phyloP scores from a whole-genome alignment of 2,888 invertebrate species.

The Drosophila nigricruria region DNA sequence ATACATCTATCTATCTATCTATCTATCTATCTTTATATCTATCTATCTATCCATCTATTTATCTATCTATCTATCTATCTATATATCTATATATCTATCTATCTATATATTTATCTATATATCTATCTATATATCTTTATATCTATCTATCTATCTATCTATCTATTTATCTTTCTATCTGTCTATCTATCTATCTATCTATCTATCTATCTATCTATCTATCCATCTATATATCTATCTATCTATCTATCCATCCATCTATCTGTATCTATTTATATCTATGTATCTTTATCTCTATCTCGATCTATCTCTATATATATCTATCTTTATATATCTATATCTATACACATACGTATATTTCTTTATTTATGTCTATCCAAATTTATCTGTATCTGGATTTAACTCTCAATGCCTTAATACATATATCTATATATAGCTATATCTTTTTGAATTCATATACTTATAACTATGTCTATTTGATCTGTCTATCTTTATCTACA shows the following conservation, averaged over 20 bases:
- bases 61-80: not conserved
- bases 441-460: not conserved
- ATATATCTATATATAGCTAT: not conserved
- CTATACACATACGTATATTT: no score
- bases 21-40: no score
- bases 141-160: not conserved
- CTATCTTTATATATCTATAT: not conserved
- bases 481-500: not conserved
- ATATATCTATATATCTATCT: not conserved
- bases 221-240: not conserved
- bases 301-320: not conserved
- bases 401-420: no score
- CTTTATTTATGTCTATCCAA: not conserved
- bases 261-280: not conserved
- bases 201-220: not conserved
- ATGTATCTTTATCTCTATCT: rapidly evolving
- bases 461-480: no score
- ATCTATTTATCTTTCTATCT: not conserved
- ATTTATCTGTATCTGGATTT: not conserved
- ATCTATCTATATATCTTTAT: not conserved
- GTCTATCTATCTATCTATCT: not conserved
- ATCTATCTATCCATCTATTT: not conserved
- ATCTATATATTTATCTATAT: no score
- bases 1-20: not conserved
- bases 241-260: not conserved